A percentile compares a stretch with the other conserved stretches of the same genome.
Evolutionary conservation across 2,888 invertebrate species (phyloP).

Genomic region (Scaptomyza tumidula): DNA sequence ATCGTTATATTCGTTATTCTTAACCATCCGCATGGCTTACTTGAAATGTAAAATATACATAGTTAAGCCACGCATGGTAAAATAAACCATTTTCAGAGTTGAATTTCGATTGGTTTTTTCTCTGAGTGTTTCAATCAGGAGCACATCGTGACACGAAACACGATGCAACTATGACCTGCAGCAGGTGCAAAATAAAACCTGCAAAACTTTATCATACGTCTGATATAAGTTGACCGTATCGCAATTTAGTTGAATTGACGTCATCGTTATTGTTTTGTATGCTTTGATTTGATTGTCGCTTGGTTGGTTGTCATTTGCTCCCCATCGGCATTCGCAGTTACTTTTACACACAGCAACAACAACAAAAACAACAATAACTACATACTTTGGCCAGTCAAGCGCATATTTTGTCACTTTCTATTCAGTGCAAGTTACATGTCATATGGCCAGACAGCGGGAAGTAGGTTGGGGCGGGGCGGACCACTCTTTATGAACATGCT

Average conservation of each 20-base stretch:
- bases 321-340: conserved; percentile 20
- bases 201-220: neutral
- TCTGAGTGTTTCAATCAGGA: no score
- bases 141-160: no score
- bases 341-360: conserved; percentile 11
- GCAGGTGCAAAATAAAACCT: neutral
- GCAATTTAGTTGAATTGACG: conserved; percentile 7
- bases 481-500: conserved; percentile 22
- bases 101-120: no score
- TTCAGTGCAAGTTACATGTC: conserved; percentile 47
- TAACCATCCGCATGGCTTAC: no score
- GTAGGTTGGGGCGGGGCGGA: neutral
- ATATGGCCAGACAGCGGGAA: neutral
- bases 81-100: no score
- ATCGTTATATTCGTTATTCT: no score
- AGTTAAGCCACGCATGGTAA: no score
- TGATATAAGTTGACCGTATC: neutral
- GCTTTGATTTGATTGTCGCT: conserved; percentile 19
- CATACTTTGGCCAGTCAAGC: conserved; percentile 45
- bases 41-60: no score
- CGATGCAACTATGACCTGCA: no score
- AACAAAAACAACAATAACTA: neutral
- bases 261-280: conserved; percentile 13
- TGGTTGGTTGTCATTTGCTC: conserved; percentile 12
- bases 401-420: conserved; percentile 67